These are phyloP conservation scores for Acrobasis consociella DNA, from an alignment of 2,888 invertebrate genomes.

Conservation along the genomic window DNA sequence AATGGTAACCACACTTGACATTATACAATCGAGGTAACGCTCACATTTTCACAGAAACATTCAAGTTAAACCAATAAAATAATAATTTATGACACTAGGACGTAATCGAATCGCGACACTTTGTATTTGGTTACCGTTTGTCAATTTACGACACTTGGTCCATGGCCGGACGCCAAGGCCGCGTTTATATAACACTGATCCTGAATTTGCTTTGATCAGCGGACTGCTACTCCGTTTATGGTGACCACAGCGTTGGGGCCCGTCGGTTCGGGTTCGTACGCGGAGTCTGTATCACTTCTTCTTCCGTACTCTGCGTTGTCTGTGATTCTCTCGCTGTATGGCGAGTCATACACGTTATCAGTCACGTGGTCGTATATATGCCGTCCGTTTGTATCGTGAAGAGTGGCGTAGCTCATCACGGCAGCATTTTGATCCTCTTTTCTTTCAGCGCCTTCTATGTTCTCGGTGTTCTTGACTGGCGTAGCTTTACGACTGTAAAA, in stretches of 20 bases:
- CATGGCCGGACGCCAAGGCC: constrained; percentile 30
- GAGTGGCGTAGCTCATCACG: constrained; percentile 93
- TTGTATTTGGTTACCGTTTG: constrained; percentile 18
- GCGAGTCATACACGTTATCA: constrained; percentile 89
- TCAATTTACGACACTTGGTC: constrained; percentile 26
- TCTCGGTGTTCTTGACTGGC: constrained; percentile 94
- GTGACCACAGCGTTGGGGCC: constrained; percentile 86
- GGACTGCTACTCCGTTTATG: constrained; percentile 94
- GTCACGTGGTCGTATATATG: constrained; percentile 80
- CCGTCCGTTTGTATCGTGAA: constrained; percentile 86
- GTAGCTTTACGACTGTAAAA: constrained; percentile 89
- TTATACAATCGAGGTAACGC: constrained; percentile 34
- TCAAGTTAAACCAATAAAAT: constrained; percentile 29
- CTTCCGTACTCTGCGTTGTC: constrained; percentile 75
- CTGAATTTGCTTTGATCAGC: constrained; percentile 71
- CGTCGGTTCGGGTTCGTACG: constrained; percentile 87
- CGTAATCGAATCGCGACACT: constrained; percentile 22
- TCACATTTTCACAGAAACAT: constrained; percentile 33
- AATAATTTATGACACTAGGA: constrained; percentile 30
- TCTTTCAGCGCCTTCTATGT: constrained; percentile 92
- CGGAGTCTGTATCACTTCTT: constrained; percentile 73
- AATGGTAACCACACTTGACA: constrained; percentile 44
- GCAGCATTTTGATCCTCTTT: constrained; percentile 94
- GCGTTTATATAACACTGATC: constrained; percentile 21
- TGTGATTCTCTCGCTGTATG: constrained; percentile 84